Conservation (phyloP, 2,113 vertebrate genomes). For the Pleuronectes platessa region DNA sequence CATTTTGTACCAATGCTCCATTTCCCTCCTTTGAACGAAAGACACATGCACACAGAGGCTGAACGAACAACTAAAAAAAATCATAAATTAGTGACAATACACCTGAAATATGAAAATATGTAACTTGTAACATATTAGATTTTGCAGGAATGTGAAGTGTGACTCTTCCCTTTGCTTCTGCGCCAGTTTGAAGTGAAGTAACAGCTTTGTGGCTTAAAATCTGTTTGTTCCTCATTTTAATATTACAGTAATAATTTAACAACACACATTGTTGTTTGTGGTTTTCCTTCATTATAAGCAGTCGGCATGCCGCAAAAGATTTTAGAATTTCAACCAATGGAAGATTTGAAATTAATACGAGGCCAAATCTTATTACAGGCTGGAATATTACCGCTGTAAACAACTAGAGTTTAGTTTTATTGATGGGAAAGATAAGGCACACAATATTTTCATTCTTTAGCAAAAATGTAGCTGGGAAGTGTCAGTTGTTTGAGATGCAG, state of each 20-base stretch:
- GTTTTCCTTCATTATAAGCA: conserved; percentile 42
- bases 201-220: conserved; percentile 16
- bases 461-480: conserved; percentile 4
- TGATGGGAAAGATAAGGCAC: conserved; percentile 72
- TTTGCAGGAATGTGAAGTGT: conserved; percentile 38
- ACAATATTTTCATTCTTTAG: conserved; percentile 35
- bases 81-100: conserved; percentile 72
- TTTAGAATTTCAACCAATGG: conserved; percentile 15
- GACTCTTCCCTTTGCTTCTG: conserved; percentile 21
- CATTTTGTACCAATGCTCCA: conserved; percentile 73
- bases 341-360: neutral
- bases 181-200: conserved; percentile 17
- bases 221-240: conserved; percentile 13
- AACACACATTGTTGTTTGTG: conserved; percentile 28
- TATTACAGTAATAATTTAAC: conserved; percentile 22
- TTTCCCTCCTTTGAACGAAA: conserved; percentile 48
- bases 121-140: conserved; percentile 37
- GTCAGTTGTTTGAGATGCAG: conserved; percentile 22
- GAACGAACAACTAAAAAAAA: conserved; percentile 63
- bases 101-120: conserved; percentile 58
- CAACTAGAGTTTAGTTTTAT: neutral
- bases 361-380: neutral
- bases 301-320: neutral
- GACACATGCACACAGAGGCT: conserved; percentile 51
- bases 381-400: neutral